These are phyloP conservation scores for Phyto melanocephala DNA, from an alignment of 2,888 invertebrate genomes.

Conservation along the genomic window DNA sequence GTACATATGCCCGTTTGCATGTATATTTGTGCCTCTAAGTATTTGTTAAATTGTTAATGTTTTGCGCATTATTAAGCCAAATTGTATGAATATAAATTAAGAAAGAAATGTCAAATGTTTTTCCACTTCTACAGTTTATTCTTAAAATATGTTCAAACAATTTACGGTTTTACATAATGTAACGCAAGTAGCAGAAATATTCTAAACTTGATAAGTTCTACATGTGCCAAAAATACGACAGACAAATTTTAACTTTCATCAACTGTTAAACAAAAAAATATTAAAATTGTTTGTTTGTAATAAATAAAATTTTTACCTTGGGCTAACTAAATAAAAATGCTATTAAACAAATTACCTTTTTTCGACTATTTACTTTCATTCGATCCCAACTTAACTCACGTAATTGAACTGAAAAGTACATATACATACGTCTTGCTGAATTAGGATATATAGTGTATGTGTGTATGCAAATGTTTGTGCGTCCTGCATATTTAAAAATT, in stretches of 20 bases:
- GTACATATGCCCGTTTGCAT: not conserved
- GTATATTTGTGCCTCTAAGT: not conserved
- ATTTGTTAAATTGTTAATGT: conserved; percentile 11
- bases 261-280: too few relatives aligned
- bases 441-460: not conserved
- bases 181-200: conserved; percentile 18
- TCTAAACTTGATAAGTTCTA: not conserved
- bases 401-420: too few relatives aligned
- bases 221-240: not conserved
- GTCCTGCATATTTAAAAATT: too few relatives aligned
- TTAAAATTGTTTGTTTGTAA: too few relatives aligned
- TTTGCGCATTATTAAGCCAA: conserved; percentile 27
- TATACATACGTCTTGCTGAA: too few relatives aligned
- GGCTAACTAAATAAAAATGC: too few relatives aligned
- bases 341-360: too few relatives aligned
- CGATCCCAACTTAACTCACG: too few relatives aligned
- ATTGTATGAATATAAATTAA: not conserved
- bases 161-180: not conserved
- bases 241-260: too few relatives aligned
- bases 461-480: too few relatives aligned
- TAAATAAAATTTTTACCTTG: too few relatives aligned
- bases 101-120: not conserved
- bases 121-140: not conserved
- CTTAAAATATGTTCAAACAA: not conserved
- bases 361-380: too few relatives aligned